Percentiles rank a stretch among this genome's conserved stretches.
phyloP scores from a whole-genome alignment of 2,797 vertebrate species.

The Antennarius maculatus region DNA sequence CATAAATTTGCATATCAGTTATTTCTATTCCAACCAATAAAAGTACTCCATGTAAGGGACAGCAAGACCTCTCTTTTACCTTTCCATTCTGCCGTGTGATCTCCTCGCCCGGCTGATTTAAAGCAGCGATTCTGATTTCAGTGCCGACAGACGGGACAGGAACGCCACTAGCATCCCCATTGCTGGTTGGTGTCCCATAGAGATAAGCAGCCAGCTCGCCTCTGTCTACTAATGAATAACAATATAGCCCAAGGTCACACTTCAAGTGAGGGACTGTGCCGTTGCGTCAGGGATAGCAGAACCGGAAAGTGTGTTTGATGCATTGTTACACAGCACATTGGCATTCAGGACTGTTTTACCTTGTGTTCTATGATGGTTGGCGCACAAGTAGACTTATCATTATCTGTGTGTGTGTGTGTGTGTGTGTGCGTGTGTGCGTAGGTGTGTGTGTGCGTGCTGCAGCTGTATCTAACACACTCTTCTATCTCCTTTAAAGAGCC shows the following conservation, averaged over 20 bases:
- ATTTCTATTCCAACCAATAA: no score
- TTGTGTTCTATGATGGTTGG: conserved; percentile 19
- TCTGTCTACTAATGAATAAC: conserved; percentile 74
- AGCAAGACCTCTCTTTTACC: conserved; percentile 41
- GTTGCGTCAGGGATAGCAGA: no score
- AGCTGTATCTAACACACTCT: conserved; percentile 2
- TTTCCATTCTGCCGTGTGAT: conserved; percentile 41
- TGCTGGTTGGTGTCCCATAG: conserved; percentile 53
- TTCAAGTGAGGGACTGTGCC: no score
- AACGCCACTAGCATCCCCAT: conserved; percentile 31
- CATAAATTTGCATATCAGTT: no score
- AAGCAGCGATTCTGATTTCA: conserved; percentile 55
- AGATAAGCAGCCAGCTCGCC: conserved; percentile 55
- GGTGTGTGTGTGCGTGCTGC: background rate
- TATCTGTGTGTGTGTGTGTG: conserved; percentile 10
- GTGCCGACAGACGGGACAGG: conserved; percentile 46
- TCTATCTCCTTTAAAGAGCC: background rate
- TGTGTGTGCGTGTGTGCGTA: conserved; percentile 1
- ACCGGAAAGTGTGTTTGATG: background rate
- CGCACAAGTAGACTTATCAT: conserved; percentile 29
- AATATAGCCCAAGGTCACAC: conserved; percentile 76
- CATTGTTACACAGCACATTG: conserved; percentile 42
- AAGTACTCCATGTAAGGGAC: background rate
- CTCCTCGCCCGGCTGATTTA: conserved; percentile 47
- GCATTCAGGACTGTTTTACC: conserved; percentile 47